Base-by-base conservation (phyloP, 2,888 invertebrate species). In the Limenitis camilla region DNA sequence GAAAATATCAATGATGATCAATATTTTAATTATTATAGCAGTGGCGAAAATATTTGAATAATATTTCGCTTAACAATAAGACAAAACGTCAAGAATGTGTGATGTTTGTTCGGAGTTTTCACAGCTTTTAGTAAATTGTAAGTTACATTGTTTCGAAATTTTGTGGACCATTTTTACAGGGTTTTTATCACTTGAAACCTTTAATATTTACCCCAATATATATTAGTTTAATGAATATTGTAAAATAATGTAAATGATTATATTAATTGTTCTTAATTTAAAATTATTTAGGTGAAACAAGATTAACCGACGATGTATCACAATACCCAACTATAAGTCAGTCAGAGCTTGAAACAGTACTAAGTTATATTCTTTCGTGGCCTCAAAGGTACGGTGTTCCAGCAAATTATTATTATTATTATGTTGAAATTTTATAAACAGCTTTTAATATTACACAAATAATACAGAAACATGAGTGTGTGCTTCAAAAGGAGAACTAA, bases 81-180 rank as follows among this genome's bases (percentile, higher is more conserved):
- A 56, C 69, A 86, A 84, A 88, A 94, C 95, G 56, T 68, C 69
- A 74, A 87, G 77, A 81, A 87, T 87, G 95, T 97, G 96, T 92
- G 96, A 97, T 92, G 94, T 94, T 89, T 97, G 97, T 90, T 93
- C 94, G 79, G 96, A 96, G 88, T 94, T 96, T 90, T 92, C 95
- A 87, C 94, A 95, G 89, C 92, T 97, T 86, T 92, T 97, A 82
- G 91, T 95, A 66, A 86, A 87, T 82, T 88, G 88, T 88, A 84
- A 87, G 88, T 81, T 77, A 81, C 84, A 77, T 84, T 84, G 84
- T 85, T 85, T 84, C 78, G 72, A 80, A 79, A 78, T 78, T 73
- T 72, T 68, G 61, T 66, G 67, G 66, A 64, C 65, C 63, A 72
- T 70, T 73, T 67, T 61, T 59, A 51, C 35, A 45, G 31, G 46